Base-by-base conservation (phyloP, 2,888 invertebrate genomes). In the Eristalinus aeneus region DNA sequence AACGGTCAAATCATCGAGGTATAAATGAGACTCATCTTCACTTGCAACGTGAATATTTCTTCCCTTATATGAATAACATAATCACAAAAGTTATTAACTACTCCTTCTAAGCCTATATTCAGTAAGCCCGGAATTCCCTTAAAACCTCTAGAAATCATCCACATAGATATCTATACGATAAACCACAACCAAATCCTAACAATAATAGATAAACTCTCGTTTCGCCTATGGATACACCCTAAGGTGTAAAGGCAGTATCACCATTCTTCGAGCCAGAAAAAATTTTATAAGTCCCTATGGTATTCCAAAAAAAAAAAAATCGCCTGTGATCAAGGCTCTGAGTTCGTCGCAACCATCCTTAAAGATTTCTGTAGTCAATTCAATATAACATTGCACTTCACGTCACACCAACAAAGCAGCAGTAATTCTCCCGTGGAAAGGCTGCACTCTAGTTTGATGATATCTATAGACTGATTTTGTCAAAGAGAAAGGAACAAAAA, bases 391-490 rank as follows among this genome's bases (percentile, higher is more conserved):
- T 39, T 68, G 8, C 79, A 80, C 11, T 63, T 53, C 36, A 80
- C 73, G 0, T 73, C 73, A 10, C 73, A 73, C 16, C 73, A 80
- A 63, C 68, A 80, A 23, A 74, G 73, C 1, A 60, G 34, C 27
- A 80, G 79, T 53, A 80, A 73, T 36, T n/a, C 61, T 6, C 73
- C 73, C 2, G 68, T 73, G 16, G 74, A 74, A 10, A 39, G 79
- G 8, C 39, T 79, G 0, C 72, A 79, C 22, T 79, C 67, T 9
- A 79, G 60, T 6, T 23, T 79, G 8, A 79, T 0, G 88, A 88
- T 80, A 88, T 88, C 2, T 88, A 83, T 9, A n/a, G 87, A 61
- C 74, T 88, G 12, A 80, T 88, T 11, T 16, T 56, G n/a, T 11
- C 63, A 8, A 72, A 73, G 27, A 46, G 73, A 10, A 64, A 81